Base-by-base conservation (phyloP, 2,797 vertebrate species). In the Clamator glandarius region DNA sequence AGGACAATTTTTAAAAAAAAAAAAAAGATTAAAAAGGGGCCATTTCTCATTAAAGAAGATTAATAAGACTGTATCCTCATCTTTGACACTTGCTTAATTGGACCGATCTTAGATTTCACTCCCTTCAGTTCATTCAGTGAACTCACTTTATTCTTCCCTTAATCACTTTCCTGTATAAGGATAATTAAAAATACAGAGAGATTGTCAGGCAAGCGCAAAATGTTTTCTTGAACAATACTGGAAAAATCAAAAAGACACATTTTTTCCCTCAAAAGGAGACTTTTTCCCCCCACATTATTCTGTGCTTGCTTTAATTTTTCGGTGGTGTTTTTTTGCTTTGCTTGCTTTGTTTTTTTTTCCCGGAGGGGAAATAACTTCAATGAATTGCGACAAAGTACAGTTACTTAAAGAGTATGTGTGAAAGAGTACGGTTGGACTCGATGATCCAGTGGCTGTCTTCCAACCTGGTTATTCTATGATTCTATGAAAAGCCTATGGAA, bases 401-500 rank as follows among this genome's bases (percentile, higher is more conserved):
- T 95, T 95, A 57, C 21, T 81, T 85, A 33, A 39, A 50, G 18
- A 79, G 2, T 16, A 54, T 17, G 31, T 76, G 29, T 86, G 52
- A 81, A n/a, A n/a, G n/a, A n/a, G n/a, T n/a, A n/a, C n/a, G n/a
- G n/a, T n/a, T n/a, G n/a, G n/a, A n/a, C n/a, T n/a, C n/a, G n/a
- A n/a, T n/a, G n/a, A n/a, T n/a, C n/a, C n/a, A n/a, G n/a, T n/a
- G n/a, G n/a, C n/a, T n/a, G n/a, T n/a, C n/a, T n/a, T n/a, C n/a
- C n/a, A n/a, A n/a, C n/a, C n/a, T n/a, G n/a, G n/a, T n/a, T n/a
- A n/a, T n/a, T n/a, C n/a, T n/a, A n/a, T n/a, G n/a, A n/a, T n/a
- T n/a, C n/a, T n/a, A n/a, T n/a, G n/a, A n/a, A 87, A 92, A 78
- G 3, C 64, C 16, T 58, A 6, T 63, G 36, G 55, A 96, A 96